phyloP scores from a whole-genome alignment of 2,888 invertebrate genomes.

The Anthrax anthrax region DNA sequence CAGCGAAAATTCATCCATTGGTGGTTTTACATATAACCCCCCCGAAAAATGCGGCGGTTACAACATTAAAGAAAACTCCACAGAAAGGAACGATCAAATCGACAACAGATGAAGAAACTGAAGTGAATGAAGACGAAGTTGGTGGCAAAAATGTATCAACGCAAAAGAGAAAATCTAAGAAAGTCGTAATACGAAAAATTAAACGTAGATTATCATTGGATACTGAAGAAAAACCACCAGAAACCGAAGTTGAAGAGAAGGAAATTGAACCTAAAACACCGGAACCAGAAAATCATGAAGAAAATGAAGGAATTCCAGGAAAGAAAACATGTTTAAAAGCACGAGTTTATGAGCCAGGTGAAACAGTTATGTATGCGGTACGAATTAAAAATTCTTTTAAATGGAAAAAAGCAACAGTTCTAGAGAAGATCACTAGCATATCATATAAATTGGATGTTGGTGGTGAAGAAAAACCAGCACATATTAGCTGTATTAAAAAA shows the following conservation, averaged over 20 bases:
- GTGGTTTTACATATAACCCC: not conserved
- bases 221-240: slow-evolving; percentile 18
- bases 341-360: slow-evolving; percentile 28
- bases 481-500: slow-evolving; percentile 31
- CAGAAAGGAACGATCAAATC: not conserved
- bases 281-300: slow-evolving; percentile 10
- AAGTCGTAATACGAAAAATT: slow-evolving; percentile 28
- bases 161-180: slow-evolving; percentile 18
- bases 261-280: slow-evolving; percentile 24
- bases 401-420: slow-evolving; percentile 27
- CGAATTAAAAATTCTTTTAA: slow-evolving; percentile 28
- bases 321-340: slow-evolving; percentile 25
- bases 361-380: slow-evolving; percentile 28
- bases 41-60: not conserved
- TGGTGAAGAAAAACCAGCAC: slow-evolving; percentile 30
- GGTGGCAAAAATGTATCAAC: slow-evolving; percentile 7
- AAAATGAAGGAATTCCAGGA: slow-evolving; percentile 13
- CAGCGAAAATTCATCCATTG: not conserved
- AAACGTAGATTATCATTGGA: slow-evolving; percentile 28
- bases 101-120: not conserved
- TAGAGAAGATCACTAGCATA: slow-evolving; percentile 31
- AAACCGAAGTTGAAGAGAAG: slow-evolving; percentile 28
- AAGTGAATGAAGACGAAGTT: not conserved
- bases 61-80: not conserved
- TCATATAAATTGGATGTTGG: slow-evolving; percentile 30